Evolutionary conservation across 92 coral and sea anemone species (phyloP), one percentile per base, ranked within the genome.

Genomic region (Heliopora coerulea): DNA sequence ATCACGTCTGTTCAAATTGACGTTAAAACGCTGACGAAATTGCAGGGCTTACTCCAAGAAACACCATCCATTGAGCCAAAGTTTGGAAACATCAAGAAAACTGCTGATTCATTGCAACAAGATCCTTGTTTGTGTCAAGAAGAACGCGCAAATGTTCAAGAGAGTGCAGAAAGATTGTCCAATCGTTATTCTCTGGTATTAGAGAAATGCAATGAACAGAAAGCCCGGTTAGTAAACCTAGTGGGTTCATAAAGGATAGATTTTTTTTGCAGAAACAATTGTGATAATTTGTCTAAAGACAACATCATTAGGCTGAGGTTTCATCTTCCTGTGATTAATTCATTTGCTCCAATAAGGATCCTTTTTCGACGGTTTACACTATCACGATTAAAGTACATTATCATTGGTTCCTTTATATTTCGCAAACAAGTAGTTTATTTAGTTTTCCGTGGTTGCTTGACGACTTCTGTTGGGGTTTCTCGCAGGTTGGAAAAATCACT

Each of bases 51-150:
- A 8, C 33, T 49, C 1, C 50, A 52, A 15, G 77, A 70, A 31
- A 42, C 77, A 0, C 23, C 30, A n/a, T 50, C 62, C 11, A 37
- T 70, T 21, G 46, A 31, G 21, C 77, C 64, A 20, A 70, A 31
- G 52, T 69, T 69, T 49, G 49, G 27, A 12, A 31, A 23, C 3
- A 9, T 70, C 19, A 54, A 70, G 25, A 50, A 52, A 30, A 54
- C 63, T 6, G 62, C 57, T 2, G 46, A 33, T 9, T 7, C 27
- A 31, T 23, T 50, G 4, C 33, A 70, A 54, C 77, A 70, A 10
- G 77, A 70, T 21, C 63, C 77, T 12, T 70, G 77, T 54, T 33
- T 70, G 57, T 70, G 63, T 18, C 46, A 70, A 52, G 62, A 70
- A 50, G 77, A 70, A 50, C 56, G 49, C 25, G 32, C 17, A 0